Conservation (phyloP, 2,113 vertebrate genomes). For the Semnopithecus entellus region DNA sequence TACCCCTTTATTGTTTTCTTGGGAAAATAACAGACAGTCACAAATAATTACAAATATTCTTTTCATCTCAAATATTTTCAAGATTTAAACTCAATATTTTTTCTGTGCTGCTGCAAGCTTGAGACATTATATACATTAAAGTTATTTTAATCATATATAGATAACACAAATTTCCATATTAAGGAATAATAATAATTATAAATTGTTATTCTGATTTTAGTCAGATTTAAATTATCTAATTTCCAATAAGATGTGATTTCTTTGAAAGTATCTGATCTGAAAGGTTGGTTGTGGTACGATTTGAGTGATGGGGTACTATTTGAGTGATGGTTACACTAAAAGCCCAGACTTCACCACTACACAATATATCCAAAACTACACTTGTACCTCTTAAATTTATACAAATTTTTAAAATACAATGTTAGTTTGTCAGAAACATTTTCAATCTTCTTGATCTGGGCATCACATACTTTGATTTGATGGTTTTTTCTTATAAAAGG, state of each 20-base stretch:
- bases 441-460: neutral
- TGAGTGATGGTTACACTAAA: neutral
- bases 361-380: neutral
- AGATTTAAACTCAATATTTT: slow-evolving; percentile 19
- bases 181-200: neutral
- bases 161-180: neutral
- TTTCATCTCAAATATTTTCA: slow-evolving; percentile 25
- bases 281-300: neutral
- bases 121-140: neutral
- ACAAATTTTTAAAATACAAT: neutral
- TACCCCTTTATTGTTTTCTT: neutral
- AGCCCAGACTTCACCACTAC: neutral
- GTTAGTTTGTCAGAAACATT: neutral
- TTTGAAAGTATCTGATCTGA: neutral
- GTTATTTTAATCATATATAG: neutral
- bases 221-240: neutral
- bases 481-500: slow-evolving; percentile 9
- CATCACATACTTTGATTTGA: neutral
- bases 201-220: slow-evolving; percentile 18
- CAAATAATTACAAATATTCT: neutral
- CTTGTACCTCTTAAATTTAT: neutral
- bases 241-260: neutral
- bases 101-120: neutral
- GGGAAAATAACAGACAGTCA: slow-evolving; percentile 3
- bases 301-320: neutral